Base-by-base conservation (phyloP, 1,140 invertebrate species). In the Cryptotermes secundus region DNA sequence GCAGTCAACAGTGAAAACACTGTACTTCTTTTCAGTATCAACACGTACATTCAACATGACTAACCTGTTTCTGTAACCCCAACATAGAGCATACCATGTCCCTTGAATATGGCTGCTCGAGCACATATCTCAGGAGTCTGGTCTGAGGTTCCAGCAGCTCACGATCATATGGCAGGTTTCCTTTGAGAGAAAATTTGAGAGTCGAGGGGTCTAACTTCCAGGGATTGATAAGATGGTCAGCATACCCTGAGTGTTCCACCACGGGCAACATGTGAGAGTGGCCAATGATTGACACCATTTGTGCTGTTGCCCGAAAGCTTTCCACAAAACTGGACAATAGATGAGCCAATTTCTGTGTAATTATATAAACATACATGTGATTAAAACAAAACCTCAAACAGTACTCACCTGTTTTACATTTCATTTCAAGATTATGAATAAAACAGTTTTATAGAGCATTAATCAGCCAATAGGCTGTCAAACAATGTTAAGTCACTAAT, bases 11-110 rank as follows among this genome's bases (percentile, higher is more conserved):
- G 45, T 49, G 45, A 22, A 22, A 49, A 49, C 38, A 42, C 16
- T 42, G 38, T n/a, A n/a, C 49, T 84, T 83, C 36, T 22, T 65
- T 45, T n/a, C 6, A 31, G 34, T 82, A 84, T 38, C 26, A 35
- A 81, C n/a, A 81, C 38, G 19, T 49, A 49, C 22, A 19, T 49
- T 49, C 19, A 83, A 1, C 19, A 26, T 65, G 83, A 85, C 87
- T 85, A 87, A 95, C 94, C 90, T 96, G 96, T 90, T 97, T 98
- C 87, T 97, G 97, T 19, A 99, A 90, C 79, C 97, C 96, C 34
- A 99, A 91, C 96, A 99, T 98, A 1, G 95, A 96, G 86, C 96
- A 98, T 83, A 99, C 96, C 96, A 99, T 98, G 87, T 99, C 98
- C 86, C 97, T 93, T 2, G 97, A 98, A 89, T 99, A 99, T 0